phyloP scores from a whole-genome alignment of 2,888 invertebrate species.

The Bombylius discolor region DNA sequence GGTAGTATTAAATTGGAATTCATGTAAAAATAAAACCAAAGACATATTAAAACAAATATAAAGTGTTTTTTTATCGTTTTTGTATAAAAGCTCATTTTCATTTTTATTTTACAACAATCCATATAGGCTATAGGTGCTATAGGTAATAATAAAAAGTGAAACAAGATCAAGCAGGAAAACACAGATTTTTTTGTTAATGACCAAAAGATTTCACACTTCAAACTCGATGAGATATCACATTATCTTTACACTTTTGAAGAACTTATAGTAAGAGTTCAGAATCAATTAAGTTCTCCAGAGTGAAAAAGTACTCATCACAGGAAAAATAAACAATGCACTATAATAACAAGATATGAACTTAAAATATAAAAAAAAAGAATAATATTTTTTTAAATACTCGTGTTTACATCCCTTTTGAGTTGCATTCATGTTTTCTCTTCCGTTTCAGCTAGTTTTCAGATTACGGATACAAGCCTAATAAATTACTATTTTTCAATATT shows the following conservation, averaged over 20 bases:
- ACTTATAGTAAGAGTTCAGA: slow-evolving; percentile 3
- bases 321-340: too few species aligned
- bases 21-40: not conserved
- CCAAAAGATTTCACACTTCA: slow-evolving; percentile 5
- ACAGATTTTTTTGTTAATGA: not conserved
- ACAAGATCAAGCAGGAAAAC: too few species aligned
- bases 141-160: too few species aligned
- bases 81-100: too few species aligned
- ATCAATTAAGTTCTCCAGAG: slow-evolving; percentile 5
- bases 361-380: too few species aligned
- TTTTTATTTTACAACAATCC: too few species aligned
- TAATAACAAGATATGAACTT: too few species aligned
- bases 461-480: slow-evolving; percentile 5
- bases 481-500: slow-evolving; percentile 3
- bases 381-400: not conserved
- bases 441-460: slow-evolving; percentile 7
- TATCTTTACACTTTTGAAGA: slow-evolving; percentile 4
- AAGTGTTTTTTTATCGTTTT: too few species aligned
- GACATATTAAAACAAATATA: not conserved
- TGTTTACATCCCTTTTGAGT: too few species aligned
- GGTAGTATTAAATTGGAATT: slow-evolving; percentile 7
- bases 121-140: too few species aligned
- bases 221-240: not conserved
- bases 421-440: not conserved
- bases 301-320: not conserved